These are phyloP conservation scores for Dunckerocampus dactyliophorus DNA, from an alignment of 2,113 vertebrate species.

Conservation along the genomic window DNA sequence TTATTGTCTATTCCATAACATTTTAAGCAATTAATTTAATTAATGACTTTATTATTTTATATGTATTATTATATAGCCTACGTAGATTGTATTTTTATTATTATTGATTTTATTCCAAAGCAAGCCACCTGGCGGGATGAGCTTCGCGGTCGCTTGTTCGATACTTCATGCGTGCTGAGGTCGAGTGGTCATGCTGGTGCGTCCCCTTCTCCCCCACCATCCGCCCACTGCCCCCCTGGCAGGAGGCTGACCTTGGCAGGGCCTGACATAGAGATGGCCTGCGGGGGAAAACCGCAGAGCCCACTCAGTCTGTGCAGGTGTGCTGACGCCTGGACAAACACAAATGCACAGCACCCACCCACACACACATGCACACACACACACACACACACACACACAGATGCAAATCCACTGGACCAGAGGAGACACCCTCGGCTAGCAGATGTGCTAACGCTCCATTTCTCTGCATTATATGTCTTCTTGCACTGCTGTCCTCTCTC, in stretches of 20 bases:
- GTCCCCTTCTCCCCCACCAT: conserved; percentile 30
- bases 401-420: conserved; percentile 45
- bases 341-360: conserved; percentile 25
- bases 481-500: background rate
- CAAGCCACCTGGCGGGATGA: too few species aligned
- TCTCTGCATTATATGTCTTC: conserved; percentile 12
- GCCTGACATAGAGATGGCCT: conserved; percentile 73
- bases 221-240: conserved; percentile 33
- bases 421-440: conserved; percentile 57
- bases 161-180: conserved; percentile 25
- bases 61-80: too few species aligned
- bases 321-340: conserved; percentile 58
- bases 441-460: conserved; percentile 57
- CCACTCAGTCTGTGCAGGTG: conserved; percentile 66
- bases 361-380: conserved; percentile 23
- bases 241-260: conserved; percentile 72
- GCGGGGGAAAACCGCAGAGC: conserved; percentile 61
- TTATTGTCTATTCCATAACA: too few species aligned
- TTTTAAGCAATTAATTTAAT: too few species aligned
- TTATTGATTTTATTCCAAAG: too few species aligned
- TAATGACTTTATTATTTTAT: too few species aligned
- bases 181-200: conserved; percentile 65
- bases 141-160: too few species aligned
- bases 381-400: conserved; percentile 13
- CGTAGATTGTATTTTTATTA: too few species aligned